These are phyloP conservation scores for Progne subis DNA, from an alignment of 2,113 vertebrate species.

Conservation along the genomic window DNA sequence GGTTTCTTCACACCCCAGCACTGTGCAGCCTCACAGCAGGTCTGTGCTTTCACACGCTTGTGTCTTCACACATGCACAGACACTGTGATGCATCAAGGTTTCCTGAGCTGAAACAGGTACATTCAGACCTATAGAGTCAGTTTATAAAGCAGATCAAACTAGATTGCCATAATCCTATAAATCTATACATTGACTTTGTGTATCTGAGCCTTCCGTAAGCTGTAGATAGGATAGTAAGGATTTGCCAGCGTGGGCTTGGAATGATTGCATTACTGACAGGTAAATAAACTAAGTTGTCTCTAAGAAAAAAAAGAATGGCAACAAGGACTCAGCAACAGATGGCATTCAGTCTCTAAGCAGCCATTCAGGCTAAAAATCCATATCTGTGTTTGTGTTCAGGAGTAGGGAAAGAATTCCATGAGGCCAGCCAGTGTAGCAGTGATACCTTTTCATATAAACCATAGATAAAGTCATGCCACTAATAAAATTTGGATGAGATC, in stretches of 20 bases:
- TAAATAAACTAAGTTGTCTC: conserved; percentile 6
- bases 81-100: not conserved
- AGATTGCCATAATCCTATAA: conserved; percentile 16
- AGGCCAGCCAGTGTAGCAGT: not conserved
- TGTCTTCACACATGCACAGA: not conserved
- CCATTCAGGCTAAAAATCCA: not conserved
- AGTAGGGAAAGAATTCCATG: not conserved
- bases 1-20: not conserved
- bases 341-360: not conserved
- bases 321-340: not conserved
- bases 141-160: not conserved
- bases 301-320: not conserved
- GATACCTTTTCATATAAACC: not conserved
- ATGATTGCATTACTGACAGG: conserved; percentile 37
- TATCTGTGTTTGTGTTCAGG: not conserved
- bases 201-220: not conserved
- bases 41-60: not conserved
- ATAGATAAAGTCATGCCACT: not conserved
- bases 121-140: not conserved
- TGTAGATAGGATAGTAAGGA: conserved; percentile 30
- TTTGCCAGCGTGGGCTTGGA: conserved; percentile 14
- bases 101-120: not conserved
- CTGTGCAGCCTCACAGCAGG: not conserved
- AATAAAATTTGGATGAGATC: not conserved
- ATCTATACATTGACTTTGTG: not conserved